A percentile compares a stretch with the other conserved stretches of the same genome.
phyloP scores from a whole-genome alignment of 2,888 invertebrate species.

The Erebia ligea region DNA sequence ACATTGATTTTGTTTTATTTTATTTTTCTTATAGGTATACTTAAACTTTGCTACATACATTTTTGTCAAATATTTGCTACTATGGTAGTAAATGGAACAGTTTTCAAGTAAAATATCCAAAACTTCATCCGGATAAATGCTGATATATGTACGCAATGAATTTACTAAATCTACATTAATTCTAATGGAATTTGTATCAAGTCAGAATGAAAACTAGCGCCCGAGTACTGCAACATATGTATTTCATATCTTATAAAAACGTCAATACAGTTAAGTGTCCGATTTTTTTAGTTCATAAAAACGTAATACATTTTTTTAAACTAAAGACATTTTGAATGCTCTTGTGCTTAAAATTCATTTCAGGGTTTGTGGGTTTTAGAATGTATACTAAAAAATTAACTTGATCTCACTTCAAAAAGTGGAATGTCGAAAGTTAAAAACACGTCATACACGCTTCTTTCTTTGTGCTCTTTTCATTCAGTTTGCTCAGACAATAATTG shows the following conservation, averaged over 20 bases:
- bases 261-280: too few relatives aligned
- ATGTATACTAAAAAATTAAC: background rate
- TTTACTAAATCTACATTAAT: slow-evolving; percentile 9
- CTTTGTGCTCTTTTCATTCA: too few relatives aligned
- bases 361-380: background rate
- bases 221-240: too few relatives aligned
- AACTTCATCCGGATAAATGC: background rate
- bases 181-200: slow-evolving; percentile 4
- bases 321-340: too few relatives aligned
- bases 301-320: too few relatives aligned
- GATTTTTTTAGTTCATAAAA: too few relatives aligned
- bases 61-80: background rate
- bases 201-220: background rate
- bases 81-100: background rate
- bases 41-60: background rate
- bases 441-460: background rate
- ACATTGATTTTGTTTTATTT: background rate
- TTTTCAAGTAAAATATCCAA: background rate
- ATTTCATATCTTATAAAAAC: too few relatives aligned
- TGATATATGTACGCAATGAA: background rate
- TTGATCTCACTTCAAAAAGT: background rate
- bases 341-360: too few relatives aligned
- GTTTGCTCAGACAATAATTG: too few relatives aligned
- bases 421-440: background rate
- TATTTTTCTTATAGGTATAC: background rate